Percentiles rank a stretch among this genome's conserved stretches.
Evolutionary conservation across 2,888 invertebrate genomes (phyloP).

Genomic region (Diplolepis rosae): DNA sequence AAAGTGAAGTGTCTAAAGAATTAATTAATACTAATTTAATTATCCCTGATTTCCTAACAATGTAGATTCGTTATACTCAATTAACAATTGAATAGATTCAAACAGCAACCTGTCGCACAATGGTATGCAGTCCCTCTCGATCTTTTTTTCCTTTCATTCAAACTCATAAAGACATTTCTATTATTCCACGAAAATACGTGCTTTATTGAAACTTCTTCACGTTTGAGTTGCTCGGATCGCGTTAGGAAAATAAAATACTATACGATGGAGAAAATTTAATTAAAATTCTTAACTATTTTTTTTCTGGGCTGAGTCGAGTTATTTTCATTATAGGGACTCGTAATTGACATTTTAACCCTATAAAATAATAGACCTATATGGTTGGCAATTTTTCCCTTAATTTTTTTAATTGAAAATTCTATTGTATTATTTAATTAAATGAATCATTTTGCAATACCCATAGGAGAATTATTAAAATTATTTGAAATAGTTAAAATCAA

Average conservation of each 20-base stretch:
- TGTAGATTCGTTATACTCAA: conserved; percentile 12
- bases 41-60: conserved; percentile 10
- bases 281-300: neutral
- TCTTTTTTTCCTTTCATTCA: conserved; percentile 5
- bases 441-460: too few species aligned
- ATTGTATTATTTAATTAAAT: too few species aligned
- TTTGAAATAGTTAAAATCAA: too few species aligned
- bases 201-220: conserved; percentile 2
- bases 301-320: neutral
- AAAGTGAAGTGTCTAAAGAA: conserved; percentile 13
- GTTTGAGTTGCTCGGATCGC: neutral
- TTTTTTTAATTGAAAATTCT: too few species aligned
- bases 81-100: conserved; percentile 27
- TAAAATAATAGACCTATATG: too few species aligned
- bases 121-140: conserved; percentile 9
- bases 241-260: neutral
- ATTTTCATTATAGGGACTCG: neutral
- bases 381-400: too few species aligned
- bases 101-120: conserved; percentile 31
- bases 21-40: conserved; percentile 29
- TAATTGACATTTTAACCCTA: too few species aligned
- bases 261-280: neutral
- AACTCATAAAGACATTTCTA: neutral
- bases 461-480: too few species aligned
- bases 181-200: neutral